phyloP scores from a whole-genome alignment of 2,797 vertebrate genomes.

The Crenuchus spilurus region DNA sequence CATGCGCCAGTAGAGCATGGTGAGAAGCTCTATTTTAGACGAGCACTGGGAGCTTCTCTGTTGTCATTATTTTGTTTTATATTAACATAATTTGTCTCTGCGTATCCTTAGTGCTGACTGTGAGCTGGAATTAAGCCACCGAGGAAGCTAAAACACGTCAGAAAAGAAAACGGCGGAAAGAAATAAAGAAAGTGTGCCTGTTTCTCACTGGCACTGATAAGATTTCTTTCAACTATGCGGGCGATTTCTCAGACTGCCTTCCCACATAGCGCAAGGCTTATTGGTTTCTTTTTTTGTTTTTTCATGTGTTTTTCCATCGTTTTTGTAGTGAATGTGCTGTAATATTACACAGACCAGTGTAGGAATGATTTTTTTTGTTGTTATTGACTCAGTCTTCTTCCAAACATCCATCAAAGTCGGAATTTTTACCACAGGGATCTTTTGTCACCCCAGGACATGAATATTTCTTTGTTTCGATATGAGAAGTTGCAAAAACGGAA shows the following conservation, averaged over 20 bases:
- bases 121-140: not conserved
- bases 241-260: not conserved
- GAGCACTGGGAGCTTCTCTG: not conserved
- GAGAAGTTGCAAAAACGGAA: not conserved
- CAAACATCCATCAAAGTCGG: conserved; percentile 33
- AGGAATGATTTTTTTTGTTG: conserved; percentile 8
- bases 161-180: no score
- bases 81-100: not conserved
- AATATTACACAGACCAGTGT: not conserved
- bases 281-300: not conserved
- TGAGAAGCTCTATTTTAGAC: not conserved
- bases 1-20: not conserved
- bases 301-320: not conserved
- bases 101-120: not conserved
- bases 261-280: not conserved
- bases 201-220: not conserved
- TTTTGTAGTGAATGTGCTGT: not conserved
- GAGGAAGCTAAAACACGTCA: not conserved
- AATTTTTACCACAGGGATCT: not conserved
- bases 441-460: conserved; percentile 1
- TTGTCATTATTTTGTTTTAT: not conserved
- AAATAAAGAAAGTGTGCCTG: not conserved
- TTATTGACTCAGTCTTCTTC: conserved; percentile 21
- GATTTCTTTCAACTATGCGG: not conserved
- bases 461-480: not conserved